These are phyloP conservation scores for Apis florea DNA, from an alignment of 1,140 invertebrate species.

Conservation along the genomic window DNA sequence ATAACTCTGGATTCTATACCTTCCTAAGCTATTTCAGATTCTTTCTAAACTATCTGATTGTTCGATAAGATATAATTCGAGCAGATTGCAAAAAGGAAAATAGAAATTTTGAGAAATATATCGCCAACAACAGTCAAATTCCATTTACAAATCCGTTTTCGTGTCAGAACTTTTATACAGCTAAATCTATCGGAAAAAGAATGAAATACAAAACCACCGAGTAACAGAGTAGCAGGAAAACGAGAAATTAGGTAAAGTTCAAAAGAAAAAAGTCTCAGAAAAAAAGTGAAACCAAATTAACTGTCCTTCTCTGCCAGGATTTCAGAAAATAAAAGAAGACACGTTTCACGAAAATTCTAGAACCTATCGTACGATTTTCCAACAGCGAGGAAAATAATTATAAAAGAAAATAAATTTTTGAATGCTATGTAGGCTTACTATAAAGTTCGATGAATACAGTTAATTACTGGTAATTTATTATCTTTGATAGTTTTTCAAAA, in stretches of 20 bases:
- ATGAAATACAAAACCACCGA: neutral
- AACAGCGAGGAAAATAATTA: no score
- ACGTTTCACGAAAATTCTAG: neutral
- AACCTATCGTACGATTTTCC: neutral
- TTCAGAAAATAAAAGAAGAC: neutral
- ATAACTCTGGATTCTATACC: slow-evolving; percentile 55
- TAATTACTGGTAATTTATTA: neutral
- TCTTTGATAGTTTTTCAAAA: neutral
- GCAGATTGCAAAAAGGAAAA: neutral
- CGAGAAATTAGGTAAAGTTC: neutral
- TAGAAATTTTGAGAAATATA: slow-evolving; percentile 3
- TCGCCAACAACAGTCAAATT: neutral
- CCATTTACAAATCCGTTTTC: neutral
- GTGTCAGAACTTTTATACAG: neutral
- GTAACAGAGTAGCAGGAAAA: slow-evolving; percentile 7
- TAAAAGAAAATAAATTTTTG: no score
- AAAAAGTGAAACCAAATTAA: slow-evolving; percentile 35
- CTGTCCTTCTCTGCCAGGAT: neutral
- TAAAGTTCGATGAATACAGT: no score
- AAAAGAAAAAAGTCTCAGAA: neutral
- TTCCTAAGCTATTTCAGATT: neutral
- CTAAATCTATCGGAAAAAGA: neutral
- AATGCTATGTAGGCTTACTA: no score
- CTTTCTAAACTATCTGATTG: slow-evolving; percentile 14
- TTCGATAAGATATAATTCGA: neutral